Evolutionary conservation across 1,140 invertebrate genomes (phyloP).

Genomic region (Anoplophora glabripennis): DNA sequence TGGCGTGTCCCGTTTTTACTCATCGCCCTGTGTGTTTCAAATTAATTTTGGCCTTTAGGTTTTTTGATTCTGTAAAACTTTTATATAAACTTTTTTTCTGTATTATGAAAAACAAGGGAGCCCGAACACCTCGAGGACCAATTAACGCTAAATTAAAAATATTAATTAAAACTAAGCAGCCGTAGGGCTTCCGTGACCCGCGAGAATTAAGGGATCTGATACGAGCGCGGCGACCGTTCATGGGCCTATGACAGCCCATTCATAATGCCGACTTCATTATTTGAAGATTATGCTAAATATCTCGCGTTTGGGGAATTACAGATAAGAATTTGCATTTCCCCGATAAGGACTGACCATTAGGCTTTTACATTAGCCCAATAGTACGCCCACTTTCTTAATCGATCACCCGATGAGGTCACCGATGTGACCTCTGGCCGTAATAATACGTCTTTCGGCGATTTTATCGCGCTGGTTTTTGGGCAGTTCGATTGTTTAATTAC

Average conservation of each 20-base stretch:
- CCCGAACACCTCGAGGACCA: too few relatives aligned
- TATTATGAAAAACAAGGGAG: too few relatives aligned
- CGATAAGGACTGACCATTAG: conserved; percentile 34
- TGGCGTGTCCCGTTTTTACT: too few relatives aligned
- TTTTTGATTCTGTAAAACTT: too few relatives aligned
- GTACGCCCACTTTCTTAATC: conserved; percentile 26
- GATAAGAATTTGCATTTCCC: conserved; percentile 37
- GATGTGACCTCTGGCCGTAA: conserved; percentile 3
- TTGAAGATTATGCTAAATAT: conserved; percentile 36
- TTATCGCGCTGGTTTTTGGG: too few relatives aligned
- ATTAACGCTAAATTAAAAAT: too few relatives aligned
- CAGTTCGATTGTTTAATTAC: too few relatives aligned
- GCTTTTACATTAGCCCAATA: conserved; percentile 21
- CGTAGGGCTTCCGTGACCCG: conserved; percentile 34
- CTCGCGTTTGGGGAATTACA: conserved; percentile 26
- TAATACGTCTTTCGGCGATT: neutral
- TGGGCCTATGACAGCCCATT: conserved; percentile 40
- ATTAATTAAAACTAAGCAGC: neutral
- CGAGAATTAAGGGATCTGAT: conserved; percentile 28
- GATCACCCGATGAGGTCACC: conserved; percentile 29
- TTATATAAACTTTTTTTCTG: too few relatives aligned
- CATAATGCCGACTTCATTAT: conserved; percentile 43
- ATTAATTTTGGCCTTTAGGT: too few relatives aligned
- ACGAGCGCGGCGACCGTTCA: conserved; percentile 24
- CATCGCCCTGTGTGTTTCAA: too few relatives aligned